Conservation (phyloP, 2,113 vertebrate genomes). For the Lichenostomus cassidix region DNA sequence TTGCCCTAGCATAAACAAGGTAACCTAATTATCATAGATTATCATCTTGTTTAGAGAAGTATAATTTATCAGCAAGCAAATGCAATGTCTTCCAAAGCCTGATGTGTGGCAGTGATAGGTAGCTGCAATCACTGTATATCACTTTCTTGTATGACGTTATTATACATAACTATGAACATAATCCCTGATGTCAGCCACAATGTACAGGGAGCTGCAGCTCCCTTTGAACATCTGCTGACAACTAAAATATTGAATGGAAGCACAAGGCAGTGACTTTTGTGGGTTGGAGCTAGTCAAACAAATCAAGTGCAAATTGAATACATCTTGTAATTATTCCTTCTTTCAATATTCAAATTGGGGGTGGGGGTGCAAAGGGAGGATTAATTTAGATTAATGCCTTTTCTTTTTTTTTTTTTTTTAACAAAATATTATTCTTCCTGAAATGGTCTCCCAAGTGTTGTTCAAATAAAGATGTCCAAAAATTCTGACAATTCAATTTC, state of each 20-base stretch:
- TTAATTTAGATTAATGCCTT: background rate
- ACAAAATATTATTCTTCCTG: background rate
- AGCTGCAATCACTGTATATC: background rate
- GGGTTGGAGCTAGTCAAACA: background rate
- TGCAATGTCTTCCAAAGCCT: background rate
- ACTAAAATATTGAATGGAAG: background rate
- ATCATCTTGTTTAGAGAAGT: background rate
- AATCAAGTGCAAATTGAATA: background rate
- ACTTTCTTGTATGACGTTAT: background rate
- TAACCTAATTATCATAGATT: background rate
- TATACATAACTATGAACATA: background rate
- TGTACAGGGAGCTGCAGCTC: background rate
- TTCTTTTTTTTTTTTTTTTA: background rate
- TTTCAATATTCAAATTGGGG: background rate
- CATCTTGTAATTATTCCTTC: background rate
- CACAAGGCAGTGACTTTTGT: background rate
- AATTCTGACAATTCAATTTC: background rate
- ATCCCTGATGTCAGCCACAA: background rate
- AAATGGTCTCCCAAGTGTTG: background rate
- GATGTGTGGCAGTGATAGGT: background rate
- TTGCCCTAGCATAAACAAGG: background rate
- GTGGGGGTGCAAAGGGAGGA: rapidly evolving
- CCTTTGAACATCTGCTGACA: slow-evolving; percentile 26
- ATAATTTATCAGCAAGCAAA: background rate
- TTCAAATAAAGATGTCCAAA: background rate